Conservation (phyloP, 1,140 invertebrate genomes). For the Papilio polyxenes region DNA sequence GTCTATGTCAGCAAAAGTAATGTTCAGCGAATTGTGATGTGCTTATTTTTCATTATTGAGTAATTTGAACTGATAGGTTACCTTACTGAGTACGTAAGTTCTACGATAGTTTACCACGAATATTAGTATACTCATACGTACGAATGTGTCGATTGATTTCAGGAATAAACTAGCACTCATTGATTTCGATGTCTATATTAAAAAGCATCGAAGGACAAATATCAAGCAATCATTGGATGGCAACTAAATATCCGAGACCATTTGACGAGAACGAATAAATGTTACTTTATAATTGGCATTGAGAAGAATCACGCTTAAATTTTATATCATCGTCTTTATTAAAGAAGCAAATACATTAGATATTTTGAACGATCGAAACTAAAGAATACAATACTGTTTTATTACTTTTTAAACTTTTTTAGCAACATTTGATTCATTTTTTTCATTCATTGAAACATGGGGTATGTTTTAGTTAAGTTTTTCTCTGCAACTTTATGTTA, state of each 20-base stretch:
- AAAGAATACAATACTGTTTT: neutral
- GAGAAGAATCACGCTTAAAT: conserved; percentile 1
- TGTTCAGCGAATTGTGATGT: neutral
- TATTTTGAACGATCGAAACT: neutral
- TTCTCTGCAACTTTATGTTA: neutral
- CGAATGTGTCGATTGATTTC: conserved; percentile 34
- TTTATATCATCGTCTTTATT: neutral
- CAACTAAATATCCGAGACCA: conserved; percentile 7
- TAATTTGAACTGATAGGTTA: neutral
- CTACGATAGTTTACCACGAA: neutral
- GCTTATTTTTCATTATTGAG: too few relatives aligned
- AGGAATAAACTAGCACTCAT: conserved; percentile 47
- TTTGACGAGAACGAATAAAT: conserved; percentile 10
- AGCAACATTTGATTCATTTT: too few relatives aligned
- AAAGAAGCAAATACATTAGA: neutral
- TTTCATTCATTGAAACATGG: too few relatives aligned
- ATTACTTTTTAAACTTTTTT: neutral
- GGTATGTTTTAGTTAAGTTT: neutral
- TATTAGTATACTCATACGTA: neutral
- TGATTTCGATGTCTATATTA: conserved; percentile 48
- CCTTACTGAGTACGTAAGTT: neutral
- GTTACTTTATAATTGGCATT: neutral
- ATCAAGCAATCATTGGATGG: conserved; percentile 1
- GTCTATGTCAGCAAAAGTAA: neutral
- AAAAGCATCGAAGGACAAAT: conserved; percentile 45